A percentile compares a stretch with the other conserved stretches of the same genome.
phyloP scores from a whole-genome alignment of 2,888 invertebrate genomes.

The Nomada hirtipes region DNA sequence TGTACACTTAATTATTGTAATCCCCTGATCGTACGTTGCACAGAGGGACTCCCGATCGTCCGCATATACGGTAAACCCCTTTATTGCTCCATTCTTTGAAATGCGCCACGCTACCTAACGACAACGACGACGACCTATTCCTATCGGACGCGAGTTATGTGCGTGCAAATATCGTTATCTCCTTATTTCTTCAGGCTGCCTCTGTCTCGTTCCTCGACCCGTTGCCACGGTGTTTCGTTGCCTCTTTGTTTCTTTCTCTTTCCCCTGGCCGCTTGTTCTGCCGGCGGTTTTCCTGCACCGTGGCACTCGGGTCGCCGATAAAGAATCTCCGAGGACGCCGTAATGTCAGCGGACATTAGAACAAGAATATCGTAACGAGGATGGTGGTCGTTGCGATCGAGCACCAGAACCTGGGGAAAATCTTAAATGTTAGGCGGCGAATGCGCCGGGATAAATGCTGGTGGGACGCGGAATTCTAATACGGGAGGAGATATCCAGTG shows the following conservation, averaged over 20 bases:
- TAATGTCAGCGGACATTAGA: conserved; percentile 62
- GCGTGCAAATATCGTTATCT: conserved; percentile 70
- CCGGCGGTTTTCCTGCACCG: conserved; percentile 42
- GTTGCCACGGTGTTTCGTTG: not conserved
- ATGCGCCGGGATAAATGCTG: not conserved
- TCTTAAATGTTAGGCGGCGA: conserved; percentile 31
- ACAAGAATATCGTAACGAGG: conserved; percentile 60
- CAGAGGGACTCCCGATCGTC: conserved; percentile 31
- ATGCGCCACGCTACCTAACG: conserved; percentile 62
- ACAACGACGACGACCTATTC: conserved; percentile 68
- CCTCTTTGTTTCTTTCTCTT: conserved; percentile 12
- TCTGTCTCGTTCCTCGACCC: conserved; percentile 21
- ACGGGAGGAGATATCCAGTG: conserved; percentile 24
- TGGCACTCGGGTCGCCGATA: conserved; percentile 53
- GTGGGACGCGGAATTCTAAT: conserved; percentile 18
- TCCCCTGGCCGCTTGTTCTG: conserved; percentile 6
- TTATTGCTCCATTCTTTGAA: conserved; percentile 70
- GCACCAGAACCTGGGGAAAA: conserved; percentile 17
- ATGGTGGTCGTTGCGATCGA: conserved; percentile 30
- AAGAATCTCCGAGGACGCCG: conserved; percentile 64
- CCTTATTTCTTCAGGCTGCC: conserved; percentile 61
- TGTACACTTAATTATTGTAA: conserved; percentile 67
- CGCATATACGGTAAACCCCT: conserved; percentile 63
- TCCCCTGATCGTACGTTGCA: conserved; percentile 59
- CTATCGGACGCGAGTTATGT: conserved; percentile 66